phyloP scores from a whole-genome alignment of 2,888 invertebrate genomes.

The Rhaphigaster nebulosa region DNA sequence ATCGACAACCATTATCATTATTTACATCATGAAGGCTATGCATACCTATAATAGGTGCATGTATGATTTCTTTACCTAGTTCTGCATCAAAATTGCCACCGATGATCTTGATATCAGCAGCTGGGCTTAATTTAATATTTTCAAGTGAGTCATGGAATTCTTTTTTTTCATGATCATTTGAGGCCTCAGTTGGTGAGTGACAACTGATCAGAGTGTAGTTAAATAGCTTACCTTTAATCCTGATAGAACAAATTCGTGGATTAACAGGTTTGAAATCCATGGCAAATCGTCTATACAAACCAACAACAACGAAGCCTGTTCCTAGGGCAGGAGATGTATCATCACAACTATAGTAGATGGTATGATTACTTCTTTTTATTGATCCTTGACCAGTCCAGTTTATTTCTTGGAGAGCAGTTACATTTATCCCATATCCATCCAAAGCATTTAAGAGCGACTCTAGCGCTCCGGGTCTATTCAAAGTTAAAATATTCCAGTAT shows the following conservation, averaged over 20 bases:
- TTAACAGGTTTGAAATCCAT: not conserved
- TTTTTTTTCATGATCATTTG: slow-evolving; percentile 2
- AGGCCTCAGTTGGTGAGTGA: slow-evolving; percentile 28
- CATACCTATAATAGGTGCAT: not conserved
- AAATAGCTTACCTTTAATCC: slow-evolving; percentile 21
- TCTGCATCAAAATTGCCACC: not conserved
- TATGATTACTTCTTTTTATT: not conserved
- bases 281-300: not conserved
- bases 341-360: slow-evolving; percentile 52
- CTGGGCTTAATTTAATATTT: not conserved
- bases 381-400: slow-evolving; percentile 45
- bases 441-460: slow-evolving; percentile 37
- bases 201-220: not conserved
- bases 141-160: slow-evolving; percentile 34
- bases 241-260: too few relatives aligned
- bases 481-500: slow-evolving; percentile 31
- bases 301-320: slow-evolving; percentile 49
- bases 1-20: not conserved
- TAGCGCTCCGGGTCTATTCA: slow-evolving; percentile 51
- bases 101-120: not conserved
- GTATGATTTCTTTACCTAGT: not conserved
- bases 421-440: slow-evolving; percentile 1
- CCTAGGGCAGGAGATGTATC: not conserved
- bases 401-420: slow-evolving; percentile 53
- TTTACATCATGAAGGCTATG: not conserved